phyloP scores from a whole-genome alignment of 2,797 vertebrate genomes.

The Xiphophorus birchmanni region DNA sequence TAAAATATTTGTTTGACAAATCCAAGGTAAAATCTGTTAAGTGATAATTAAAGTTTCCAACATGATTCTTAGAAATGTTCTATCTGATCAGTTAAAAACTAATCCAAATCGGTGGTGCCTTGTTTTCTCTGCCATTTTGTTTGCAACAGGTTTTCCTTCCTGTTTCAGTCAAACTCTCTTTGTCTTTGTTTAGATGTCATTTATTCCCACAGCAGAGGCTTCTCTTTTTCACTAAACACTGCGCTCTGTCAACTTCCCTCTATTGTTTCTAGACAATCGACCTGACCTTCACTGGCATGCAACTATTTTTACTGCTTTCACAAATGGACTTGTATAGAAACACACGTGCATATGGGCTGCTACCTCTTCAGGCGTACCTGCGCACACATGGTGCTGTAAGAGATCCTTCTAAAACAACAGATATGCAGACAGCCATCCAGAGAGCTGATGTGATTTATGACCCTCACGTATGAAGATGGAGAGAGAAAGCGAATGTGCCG shows the following conservation, averaged over 20 bases:
- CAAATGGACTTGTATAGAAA: conserved; percentile 18
- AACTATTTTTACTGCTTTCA: conserved; percentile 51
- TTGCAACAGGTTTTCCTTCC: conserved; percentile 38
- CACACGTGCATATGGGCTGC: conserved; percentile 19
- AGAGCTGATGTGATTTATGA: conserved; percentile 58
- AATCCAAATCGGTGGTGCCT: not conserved
- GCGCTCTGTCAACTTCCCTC: conserved; percentile 51
- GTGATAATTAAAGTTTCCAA: not conserved
- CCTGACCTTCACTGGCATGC: conserved; percentile 18
- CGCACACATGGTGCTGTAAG: conserved; percentile 11
- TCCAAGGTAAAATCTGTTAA: not conserved
- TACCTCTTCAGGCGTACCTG: conserved; percentile 18
- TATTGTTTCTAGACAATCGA: conserved; percentile 69
- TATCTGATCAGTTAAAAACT: not conserved
- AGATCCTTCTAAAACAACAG: conserved; percentile 26
- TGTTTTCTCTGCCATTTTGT: not conserved
- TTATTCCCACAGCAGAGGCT: conserved; percentile 38
- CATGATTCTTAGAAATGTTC: not conserved
- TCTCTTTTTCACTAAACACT: conserved; percentile 20
- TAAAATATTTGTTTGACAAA: not conserved
- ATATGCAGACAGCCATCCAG: conserved; percentile 40
- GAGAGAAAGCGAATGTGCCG: not conserved
- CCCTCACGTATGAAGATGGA: conserved; percentile 12
- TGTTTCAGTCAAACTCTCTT: conserved; percentile 13
- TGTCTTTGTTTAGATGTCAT: conserved; percentile 26